Base-by-base conservation (phyloP, 2,113 vertebrate species). In the Danionella cerebrum region DNA sequence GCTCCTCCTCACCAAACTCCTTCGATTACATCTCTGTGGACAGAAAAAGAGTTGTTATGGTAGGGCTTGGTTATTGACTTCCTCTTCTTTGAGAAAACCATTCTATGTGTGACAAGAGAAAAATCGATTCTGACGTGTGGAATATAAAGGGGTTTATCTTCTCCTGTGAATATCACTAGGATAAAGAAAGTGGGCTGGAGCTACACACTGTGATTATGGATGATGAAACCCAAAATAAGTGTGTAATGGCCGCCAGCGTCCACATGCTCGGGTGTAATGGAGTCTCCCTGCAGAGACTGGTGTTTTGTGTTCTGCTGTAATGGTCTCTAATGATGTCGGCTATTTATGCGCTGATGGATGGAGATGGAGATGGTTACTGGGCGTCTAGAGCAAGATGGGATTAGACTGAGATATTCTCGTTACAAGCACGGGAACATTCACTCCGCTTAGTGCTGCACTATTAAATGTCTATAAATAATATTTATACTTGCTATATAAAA, bases 161-260 rank as follows among this genome's bases (percentile, higher is more conserved):
- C 47, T 6, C 6, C 33, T 36, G n/a, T n/a, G n/a, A n/a, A n/a
- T n/a, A n/a, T 52, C 18, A 35, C 8, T 42, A 5, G 16, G 5
- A 18, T 47, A 8, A 39, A 35, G 48, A 48, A 41, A 25, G 50
- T 29, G 39, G 57, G 21, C 63, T 44, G 29, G 39, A 51, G 21
- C 63, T 44, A 29, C 63, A 67, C 42, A 51, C 66, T 48, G 18
- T 27, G 31, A 63, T 27, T 19, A 4, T 31, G 54, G 48, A 47
- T 69, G 63, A 53, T 54, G 13, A 47, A 27, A 50, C 31, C 42
- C 38, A 63, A 70, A n/a, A 76, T 76, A 67, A 57, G 57, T 76
- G 54, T 41, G n/a, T 73, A 76, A 76, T 76, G 71, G 48, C 67
- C 22, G 18, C 67, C 21, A 38, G 44, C 45, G 35, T 75, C 71